Percentiles rank a stretch among this genome's conserved stretches.
Conservation (phyloP, 2,113 vertebrate species). For the Crotalus helleri region DNA sequence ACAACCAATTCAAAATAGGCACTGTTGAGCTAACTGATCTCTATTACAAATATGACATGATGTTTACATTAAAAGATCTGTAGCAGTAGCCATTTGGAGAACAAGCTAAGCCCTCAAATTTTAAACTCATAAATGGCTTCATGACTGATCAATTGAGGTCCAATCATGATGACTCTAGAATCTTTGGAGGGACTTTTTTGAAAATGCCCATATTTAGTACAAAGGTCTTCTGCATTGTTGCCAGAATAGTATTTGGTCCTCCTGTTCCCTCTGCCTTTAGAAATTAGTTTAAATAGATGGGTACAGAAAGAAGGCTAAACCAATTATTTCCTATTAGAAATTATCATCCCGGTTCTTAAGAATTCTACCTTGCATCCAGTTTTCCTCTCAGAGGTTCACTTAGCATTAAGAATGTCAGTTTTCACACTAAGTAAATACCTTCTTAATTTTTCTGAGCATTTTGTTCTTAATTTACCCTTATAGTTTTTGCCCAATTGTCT, state of each 20-base stretch:
- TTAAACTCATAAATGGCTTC: not conserved
- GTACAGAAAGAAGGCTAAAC: not conserved
- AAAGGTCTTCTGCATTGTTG: not conserved
- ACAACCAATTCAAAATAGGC: not conserved
- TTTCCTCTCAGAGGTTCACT: too few relatives aligned
- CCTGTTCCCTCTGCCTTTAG: not conserved
- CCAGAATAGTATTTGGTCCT: not conserved
- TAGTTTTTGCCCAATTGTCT: not conserved
- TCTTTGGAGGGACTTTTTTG: not conserved
- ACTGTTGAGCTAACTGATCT: not conserved
- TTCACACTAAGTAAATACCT: not conserved
- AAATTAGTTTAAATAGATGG: not conserved
- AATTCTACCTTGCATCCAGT: not conserved
- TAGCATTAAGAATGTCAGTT: not conserved
- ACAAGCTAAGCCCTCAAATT: not conserved
- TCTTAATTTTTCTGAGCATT: not conserved
- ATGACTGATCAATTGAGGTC: not conserved
- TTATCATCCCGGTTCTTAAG: not conserved
- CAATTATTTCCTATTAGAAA: not conserved
- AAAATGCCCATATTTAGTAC: not conserved
- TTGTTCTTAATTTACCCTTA: not conserved
- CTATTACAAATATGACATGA: not conserved
- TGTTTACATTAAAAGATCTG: not conserved
- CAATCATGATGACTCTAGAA: not conserved
- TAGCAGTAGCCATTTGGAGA: not conserved